Evolutionary conservation across 2,113 vertebrate genomes (phyloP), one percentile per base, ranked within the genome.

Genomic region (Pungitius pungitius): DNA sequence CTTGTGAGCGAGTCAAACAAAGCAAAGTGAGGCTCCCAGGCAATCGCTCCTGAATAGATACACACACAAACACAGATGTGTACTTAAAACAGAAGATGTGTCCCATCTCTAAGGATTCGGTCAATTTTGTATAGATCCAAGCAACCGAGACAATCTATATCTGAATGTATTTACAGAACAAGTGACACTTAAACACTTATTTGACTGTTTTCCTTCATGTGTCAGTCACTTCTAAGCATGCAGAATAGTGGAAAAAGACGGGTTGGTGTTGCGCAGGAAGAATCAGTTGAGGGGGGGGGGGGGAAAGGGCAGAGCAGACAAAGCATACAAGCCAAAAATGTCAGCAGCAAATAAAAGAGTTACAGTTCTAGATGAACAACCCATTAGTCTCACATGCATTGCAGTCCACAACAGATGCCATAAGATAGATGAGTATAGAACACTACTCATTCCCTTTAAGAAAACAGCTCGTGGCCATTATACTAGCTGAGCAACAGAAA

Each of bases 1-100:
- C 47, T 86, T 87, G 82, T 85, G 62, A 88, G 77, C 65, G 76
- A 87, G 78, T 88, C 86, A 77, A 85, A 90, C 86, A 90, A 90
- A 90, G 80, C 75, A 78, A 85, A 85, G 60, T 71, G 73, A 77
- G 55, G 83, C 81, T 85, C 89, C 64, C 63, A 86, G 87, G 85
- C 80, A 89, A 82, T 82, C 73, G 59, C 68, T 62, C 55, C 27
- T 80, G 55, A 54, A 81, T 56, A 75, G 56, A 77, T 55, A 66
- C 45, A 55, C 68, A 37, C 63, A 69, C 37, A 80, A 45, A 80
- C 49, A 77, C 52, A 73, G 51, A 83, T 69, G 60, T 63, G 68
- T 43, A 47, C 60, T 47, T 35, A 37, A 27, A 67, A 63, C 74
- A 71, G 51, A 14, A 18, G 52, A 80, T 66, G 11, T 63, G 10